Conservation (phyloP, 2,797 vertebrate species). For the Notoglanidium macrostoma region DNA sequence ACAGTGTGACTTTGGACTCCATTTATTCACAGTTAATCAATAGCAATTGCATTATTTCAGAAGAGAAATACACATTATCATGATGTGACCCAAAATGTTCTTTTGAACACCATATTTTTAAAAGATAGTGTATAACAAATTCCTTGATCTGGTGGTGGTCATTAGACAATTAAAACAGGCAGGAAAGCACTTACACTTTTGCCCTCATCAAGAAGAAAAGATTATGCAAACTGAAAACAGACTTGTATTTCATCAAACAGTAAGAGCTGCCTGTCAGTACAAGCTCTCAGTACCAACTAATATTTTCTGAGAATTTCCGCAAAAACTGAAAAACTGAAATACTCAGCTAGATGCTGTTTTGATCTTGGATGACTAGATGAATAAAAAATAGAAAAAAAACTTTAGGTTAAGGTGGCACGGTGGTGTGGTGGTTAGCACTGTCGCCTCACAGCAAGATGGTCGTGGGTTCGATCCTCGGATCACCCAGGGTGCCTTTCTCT, state of each 20-base stretch:
- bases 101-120: background rate
- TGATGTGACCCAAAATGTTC: background rate
- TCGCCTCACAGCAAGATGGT: no score
- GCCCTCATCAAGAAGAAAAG: background rate
- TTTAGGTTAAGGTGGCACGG: background rate
- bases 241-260: background rate
- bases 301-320: background rate
- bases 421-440: no score
- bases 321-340: no score
- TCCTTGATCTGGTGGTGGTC: background rate
- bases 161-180: background rate
- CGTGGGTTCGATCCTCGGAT: no score
- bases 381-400: background rate
- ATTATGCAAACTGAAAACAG: background rate
- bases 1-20: background rate
- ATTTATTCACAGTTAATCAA: background rate
- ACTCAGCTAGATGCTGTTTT: background rate
- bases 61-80: background rate
- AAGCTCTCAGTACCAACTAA: background rate
- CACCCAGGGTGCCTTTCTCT: no score
- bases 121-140: background rate
- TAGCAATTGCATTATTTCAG: background rate
- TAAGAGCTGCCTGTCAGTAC: background rate
- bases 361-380: background rate
- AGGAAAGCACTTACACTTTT: background rate